Conservation (phyloP, 2,113 vertebrate genomes). For the Lophotis ruficrista region DNA sequence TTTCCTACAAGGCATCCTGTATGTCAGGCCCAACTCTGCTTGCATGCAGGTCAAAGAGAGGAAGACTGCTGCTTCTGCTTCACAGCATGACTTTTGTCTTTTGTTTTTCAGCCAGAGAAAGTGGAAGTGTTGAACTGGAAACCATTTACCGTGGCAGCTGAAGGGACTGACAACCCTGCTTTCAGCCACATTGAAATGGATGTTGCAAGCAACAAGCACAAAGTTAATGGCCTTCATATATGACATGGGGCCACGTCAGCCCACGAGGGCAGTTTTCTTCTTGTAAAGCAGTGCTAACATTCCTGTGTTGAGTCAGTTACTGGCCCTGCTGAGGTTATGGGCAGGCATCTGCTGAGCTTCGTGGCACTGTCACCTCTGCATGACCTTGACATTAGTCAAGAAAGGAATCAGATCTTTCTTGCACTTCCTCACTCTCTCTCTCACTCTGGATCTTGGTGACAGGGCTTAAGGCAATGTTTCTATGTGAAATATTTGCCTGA, state of each 20-base stretch:
- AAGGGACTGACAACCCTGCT: slow-evolving; percentile 78
- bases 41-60: background rate
- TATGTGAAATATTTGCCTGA: background rate
- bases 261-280: background rate
- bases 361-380: background rate
- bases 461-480: background rate
- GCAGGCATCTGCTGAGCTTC: background rate
- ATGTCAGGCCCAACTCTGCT: background rate
- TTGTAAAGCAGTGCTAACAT: background rate
- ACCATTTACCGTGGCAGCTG: background rate
- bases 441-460: background rate
- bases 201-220: slow-evolving; percentile 40
- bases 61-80: background rate
- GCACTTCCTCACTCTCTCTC: background rate
- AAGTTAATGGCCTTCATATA: slow-evolving; percentile 53
- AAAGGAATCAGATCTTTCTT: slow-evolving; percentile 39
- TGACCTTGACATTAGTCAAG: background rate
- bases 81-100: background rate
- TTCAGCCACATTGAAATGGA: slow-evolving; percentile 79
- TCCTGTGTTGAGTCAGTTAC: background rate
- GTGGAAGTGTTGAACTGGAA: slow-evolving; percentile 60
- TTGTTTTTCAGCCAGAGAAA: slow-evolving; percentile 65
- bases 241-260: background rate
- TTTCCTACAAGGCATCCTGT: background rate
- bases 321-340: background rate